phyloP scores from a whole-genome alignment of 2,888 invertebrate species.

The Drosophila gaucha region DNA sequence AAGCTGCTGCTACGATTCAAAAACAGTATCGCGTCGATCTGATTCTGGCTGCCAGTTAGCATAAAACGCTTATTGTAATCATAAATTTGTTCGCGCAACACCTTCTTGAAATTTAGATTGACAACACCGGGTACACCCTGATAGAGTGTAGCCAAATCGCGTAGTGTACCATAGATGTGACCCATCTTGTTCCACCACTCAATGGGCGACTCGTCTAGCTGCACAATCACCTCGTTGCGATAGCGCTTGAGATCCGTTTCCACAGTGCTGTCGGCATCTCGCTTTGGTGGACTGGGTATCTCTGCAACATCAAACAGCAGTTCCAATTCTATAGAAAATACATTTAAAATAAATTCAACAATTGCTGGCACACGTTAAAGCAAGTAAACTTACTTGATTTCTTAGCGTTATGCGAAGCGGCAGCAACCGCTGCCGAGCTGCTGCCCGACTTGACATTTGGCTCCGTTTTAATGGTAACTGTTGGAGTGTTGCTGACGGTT shows the following conservation, averaged over 20 bases:
- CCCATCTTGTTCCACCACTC: slow-evolving; percentile 83
- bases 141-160: slow-evolving; percentile 78
- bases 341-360: slow-evolving; percentile 5
- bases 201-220: slow-evolving; percentile 82
- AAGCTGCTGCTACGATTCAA: slow-evolving; percentile 71
- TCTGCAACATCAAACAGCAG: slow-evolving; percentile 81
- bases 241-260: slow-evolving; percentile 82
- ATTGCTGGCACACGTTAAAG: no score
- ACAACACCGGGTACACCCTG: slow-evolving; percentile 83
- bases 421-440: not conserved
- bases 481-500: slow-evolving; percentile 38
- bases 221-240: slow-evolving; percentile 80
- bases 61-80: slow-evolving; percentile 80
- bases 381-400: slow-evolving; percentile 61
- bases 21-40: slow-evolving; percentile 81
- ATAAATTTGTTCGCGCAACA: slow-evolving; percentile 79
- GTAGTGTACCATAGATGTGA: slow-evolving; percentile 77
- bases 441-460: slow-evolving; percentile 47
- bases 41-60: slow-evolving; percentile 75
- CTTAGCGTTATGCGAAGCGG: slow-evolving; percentile 29
- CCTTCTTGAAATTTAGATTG: slow-evolving; percentile 79
- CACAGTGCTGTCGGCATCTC: slow-evolving; percentile 68
- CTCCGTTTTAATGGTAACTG: slow-evolving; percentile 60
- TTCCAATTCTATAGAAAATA: slow-evolving; percentile 73
- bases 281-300: slow-evolving; percentile 47